These are phyloP conservation scores for Salpingus planirostris DNA, from an alignment of 2,888 invertebrate species.

Conservation along the genomic window DNA sequence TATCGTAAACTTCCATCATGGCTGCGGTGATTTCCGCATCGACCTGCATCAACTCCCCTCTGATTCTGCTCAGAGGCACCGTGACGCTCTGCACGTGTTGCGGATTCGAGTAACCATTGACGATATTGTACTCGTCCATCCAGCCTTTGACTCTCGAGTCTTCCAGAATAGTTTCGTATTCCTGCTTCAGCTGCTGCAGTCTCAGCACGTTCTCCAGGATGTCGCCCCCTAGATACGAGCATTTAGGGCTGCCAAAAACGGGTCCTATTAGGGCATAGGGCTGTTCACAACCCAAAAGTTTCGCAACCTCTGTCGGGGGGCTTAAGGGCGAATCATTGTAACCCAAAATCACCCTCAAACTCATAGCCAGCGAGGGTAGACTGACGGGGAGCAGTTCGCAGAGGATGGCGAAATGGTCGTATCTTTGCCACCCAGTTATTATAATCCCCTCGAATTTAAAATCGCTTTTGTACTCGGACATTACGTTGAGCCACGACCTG, in stretches of 20 bases:
- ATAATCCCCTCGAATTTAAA: constrained; percentile 55
- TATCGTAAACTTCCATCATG: constrained; percentile 50
- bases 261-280: constrained; percentile 33
- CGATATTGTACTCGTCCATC: constrained; percentile 61
- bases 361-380: constrained; percentile 52
- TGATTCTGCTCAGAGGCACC: constrained; percentile 44
- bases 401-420: constrained; percentile 55
- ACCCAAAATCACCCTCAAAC: constrained; percentile 42
- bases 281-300: constrained; percentile 31
- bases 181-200: constrained; percentile 45
- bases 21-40: constrained; percentile 46
- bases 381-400: constrained; percentile 57
- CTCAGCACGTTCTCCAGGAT: constrained; percentile 34
- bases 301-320: constrained; percentile 42
- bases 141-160: constrained; percentile 42
- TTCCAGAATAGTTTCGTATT: constrained; percentile 43
- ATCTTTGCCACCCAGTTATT: constrained; percentile 66
- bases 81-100: constrained; percentile 51
- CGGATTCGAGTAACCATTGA: constrained; percentile 56
- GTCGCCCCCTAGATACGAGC: constrained; percentile 35
- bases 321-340: constrained; percentile 42
- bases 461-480: constrained; percentile 44
- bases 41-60: constrained; percentile 43
- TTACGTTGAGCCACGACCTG: constrained; percentile 57
- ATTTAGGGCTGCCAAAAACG: constrained; percentile 32